Conservation (phyloP, 2,113 vertebrate genomes). For the Jacana jacana region DNA sequence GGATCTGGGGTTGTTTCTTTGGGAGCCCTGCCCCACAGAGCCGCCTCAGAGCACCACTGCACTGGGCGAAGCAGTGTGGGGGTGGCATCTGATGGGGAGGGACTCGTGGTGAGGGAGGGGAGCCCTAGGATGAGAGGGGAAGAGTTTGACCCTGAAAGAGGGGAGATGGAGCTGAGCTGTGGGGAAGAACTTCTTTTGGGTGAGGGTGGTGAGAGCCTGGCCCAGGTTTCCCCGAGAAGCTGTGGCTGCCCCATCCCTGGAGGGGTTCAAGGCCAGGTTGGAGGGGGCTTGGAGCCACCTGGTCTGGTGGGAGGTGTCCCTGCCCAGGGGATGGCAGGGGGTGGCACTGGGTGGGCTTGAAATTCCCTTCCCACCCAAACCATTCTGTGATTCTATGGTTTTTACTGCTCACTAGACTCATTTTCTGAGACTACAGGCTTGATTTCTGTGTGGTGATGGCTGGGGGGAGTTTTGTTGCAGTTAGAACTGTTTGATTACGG, state of each 20-base stretch:
- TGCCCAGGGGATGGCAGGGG: not conserved
- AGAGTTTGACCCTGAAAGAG: not conserved
- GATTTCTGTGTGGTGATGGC: not conserved
- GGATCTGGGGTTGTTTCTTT: not conserved
- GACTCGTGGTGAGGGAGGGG: not conserved
- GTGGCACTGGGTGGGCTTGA: not conserved
- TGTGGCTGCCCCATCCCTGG: not conserved
- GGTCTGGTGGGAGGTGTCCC: not conserved
- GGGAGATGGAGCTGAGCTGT: not conserved
- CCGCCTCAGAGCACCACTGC: accelerated
- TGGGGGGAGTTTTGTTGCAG: not conserved
- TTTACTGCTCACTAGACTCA: not conserved
- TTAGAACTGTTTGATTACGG: not conserved
- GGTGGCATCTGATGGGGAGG: accelerated
- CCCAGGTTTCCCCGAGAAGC: not conserved
- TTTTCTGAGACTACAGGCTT: not conserved
- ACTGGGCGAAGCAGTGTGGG: accelerated
- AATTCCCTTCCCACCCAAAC: not conserved
- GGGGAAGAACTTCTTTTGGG: not conserved
- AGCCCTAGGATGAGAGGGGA: not conserved
- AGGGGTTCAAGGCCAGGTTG: not conserved
- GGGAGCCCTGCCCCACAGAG: not conserved
- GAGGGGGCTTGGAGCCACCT: not conserved
- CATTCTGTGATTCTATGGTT: not conserved
- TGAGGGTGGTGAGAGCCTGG: not conserved